phyloP scores from a whole-genome alignment of 1,140 invertebrate genomes.

The Camponotus vicinus region DNA sequence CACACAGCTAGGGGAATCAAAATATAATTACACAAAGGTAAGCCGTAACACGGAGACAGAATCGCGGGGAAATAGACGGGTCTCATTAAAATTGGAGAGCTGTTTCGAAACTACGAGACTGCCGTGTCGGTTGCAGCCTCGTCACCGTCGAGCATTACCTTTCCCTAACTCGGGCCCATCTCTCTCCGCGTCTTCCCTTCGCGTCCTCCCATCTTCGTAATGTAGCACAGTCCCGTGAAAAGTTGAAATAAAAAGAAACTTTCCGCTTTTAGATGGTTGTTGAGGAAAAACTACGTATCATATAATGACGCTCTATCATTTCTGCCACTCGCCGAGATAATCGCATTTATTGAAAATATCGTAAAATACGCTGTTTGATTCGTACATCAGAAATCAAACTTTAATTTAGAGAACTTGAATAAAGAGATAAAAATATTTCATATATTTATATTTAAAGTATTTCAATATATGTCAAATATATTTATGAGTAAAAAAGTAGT shows the following conservation, averaged over 20 bases:
- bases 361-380: not conserved
- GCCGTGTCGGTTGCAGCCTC: constrained; percentile 83
- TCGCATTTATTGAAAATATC: not conserved
- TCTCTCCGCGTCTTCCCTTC: constrained; percentile 23
- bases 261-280: constrained; percentile 31
- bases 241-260: constrained; percentile 55
- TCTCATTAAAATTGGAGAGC: constrained; percentile 86
- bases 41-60: constrained; percentile 82
- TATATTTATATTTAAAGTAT: not conserved
- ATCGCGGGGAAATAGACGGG: constrained; percentile 83
- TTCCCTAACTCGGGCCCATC: constrained; percentile 68
- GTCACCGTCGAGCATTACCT: constrained; percentile 74
- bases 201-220: constrained; percentile 26
- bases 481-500: not conserved
- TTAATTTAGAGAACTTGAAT: not conserved
- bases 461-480: not conserved
- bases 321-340: not conserved
- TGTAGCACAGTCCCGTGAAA: constrained; percentile 40
- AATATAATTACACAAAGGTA: constrained; percentile 86
- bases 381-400: not conserved
- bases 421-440: not conserved
- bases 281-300: constrained; percentile 38
- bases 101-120: constrained; percentile 85
- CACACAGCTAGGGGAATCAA: constrained; percentile 83
- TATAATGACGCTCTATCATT: not conserved